Percentiles rank a stretch among this genome's conserved stretches.
Conservation (phyloP, 2,113 vertebrate genomes). For the Oncorhynchus tshawytscha region DNA sequence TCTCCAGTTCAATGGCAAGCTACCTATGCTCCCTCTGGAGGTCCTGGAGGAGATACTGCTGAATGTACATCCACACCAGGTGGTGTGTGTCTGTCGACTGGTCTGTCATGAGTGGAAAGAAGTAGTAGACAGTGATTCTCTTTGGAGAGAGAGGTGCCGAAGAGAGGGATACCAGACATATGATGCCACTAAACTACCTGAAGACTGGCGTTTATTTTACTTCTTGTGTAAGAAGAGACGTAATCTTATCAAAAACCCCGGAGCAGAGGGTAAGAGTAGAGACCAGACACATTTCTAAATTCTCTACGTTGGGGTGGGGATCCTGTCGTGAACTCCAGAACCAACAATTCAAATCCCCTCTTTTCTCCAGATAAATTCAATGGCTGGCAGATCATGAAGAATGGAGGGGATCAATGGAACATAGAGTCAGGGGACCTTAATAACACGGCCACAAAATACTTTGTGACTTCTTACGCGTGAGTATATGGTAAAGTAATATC, state of each 20-base stretch:
- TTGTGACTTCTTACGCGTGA: slow-evolving; percentile 72
- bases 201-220: slow-evolving; percentile 68
- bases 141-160: slow-evolving; percentile 68
- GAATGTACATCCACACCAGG: slow-evolving; percentile 50
- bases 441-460: slow-evolving; percentile 49
- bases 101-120: slow-evolving; percentile 70
- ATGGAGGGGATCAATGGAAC: slow-evolving; percentile 64
- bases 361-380: slow-evolving; percentile 45
- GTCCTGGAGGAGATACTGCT: slow-evolving; percentile 71
- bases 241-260: slow-evolving; percentile 72
- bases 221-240: slow-evolving; percentile 58
- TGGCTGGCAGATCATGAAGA: slow-evolving; percentile 54
- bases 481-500: slow-evolving; percentile 12
- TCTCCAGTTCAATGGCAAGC: not conserved
- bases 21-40: slow-evolving; percentile 48
- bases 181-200: slow-evolving; percentile 22
- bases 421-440: slow-evolving; percentile 47
- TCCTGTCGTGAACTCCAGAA: not conserved
- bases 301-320: not conserved
- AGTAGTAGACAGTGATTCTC: slow-evolving; percentile 62
- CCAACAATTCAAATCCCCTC: not conserved
- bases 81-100: slow-evolving; percentile 59
- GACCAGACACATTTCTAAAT: not conserved
- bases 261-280: slow-evolving; percentile 58
- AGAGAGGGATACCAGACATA: slow-evolving; percentile 53